These are phyloP conservation scores for Calypte anna DNA, from an alignment of 2,113 vertebrate genomes.

Conservation along the genomic window DNA sequence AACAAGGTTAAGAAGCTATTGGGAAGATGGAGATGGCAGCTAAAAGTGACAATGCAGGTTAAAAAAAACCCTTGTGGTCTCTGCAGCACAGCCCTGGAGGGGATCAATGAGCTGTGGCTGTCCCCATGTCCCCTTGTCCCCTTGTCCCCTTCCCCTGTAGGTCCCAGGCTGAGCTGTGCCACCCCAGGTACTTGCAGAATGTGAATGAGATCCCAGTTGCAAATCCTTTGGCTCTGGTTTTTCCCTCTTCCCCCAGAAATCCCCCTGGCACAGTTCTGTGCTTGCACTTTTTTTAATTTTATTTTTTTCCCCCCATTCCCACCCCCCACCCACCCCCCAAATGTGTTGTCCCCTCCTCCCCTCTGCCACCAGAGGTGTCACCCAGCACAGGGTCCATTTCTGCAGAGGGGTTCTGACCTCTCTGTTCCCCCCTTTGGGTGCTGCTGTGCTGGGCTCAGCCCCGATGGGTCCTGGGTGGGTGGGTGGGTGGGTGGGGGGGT, in stretches of 20 bases:
- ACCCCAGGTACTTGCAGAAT: background rate
- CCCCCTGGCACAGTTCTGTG: background rate
- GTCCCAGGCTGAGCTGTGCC: background rate
- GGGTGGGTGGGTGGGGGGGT: too few species aligned
- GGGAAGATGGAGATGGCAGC: constrained; percentile 19
- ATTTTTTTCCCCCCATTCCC: too few species aligned
- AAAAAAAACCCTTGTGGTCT: background rate
- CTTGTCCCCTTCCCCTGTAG: background rate
- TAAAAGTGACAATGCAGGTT: background rate
- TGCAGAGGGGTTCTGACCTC: background rate
- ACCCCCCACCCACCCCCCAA: too few species aligned
- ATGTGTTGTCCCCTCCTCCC: background rate
- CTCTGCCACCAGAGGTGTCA: background rate
- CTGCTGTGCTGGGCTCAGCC: background rate
- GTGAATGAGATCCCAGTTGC: background rate
- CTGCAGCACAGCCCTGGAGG: background rate
- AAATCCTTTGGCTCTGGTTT: background rate
- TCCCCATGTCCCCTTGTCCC: background rate
- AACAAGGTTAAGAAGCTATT: background rate
- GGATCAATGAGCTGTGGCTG: background rate
- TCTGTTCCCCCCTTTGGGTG: background rate
- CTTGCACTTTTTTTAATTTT: constrained; percentile 15
- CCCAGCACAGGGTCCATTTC: accelerated
- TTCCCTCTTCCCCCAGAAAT: background rate
- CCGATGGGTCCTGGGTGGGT: background rate